A percentile compares a stretch with the other conserved stretches of the same genome.
These are phyloP conservation scores for Leguminivora glycinivorella DNA, from an alignment of 1,140 invertebrate species.

Conservation along the genomic window DNA sequence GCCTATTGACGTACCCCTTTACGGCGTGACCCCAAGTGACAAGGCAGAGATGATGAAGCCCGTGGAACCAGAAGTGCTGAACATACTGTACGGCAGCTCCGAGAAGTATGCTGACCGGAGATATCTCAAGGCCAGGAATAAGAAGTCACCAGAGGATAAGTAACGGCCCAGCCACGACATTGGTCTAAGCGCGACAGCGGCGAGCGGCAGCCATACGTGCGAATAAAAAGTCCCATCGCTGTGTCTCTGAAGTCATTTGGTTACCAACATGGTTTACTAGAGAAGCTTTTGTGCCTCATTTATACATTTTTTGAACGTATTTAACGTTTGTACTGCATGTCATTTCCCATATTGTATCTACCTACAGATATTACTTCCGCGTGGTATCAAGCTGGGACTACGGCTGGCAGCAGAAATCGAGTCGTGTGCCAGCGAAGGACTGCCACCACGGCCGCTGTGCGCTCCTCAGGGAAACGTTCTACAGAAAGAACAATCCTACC, in stretches of 20 bases:
- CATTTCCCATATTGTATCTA: background rate
- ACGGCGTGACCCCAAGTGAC: constrained; percentile 39
- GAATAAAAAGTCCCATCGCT: too few species aligned
- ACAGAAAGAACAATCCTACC: constrained; percentile 63
- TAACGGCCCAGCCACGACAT: too few species aligned
- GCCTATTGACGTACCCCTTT: constrained; percentile 41
- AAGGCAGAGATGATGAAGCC: constrained; percentile 63
- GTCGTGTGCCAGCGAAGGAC: constrained; percentile 45
- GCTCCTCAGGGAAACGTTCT: constrained; percentile 65
- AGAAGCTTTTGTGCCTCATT: too few species aligned
- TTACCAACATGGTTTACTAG: too few species aligned
- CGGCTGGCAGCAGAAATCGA: constrained; percentile 68
- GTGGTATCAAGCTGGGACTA: constrained; percentile 65
- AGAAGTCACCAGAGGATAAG: constrained; percentile 71
- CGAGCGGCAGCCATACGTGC: too few species aligned
- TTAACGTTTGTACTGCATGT: too few species aligned
- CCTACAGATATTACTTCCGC: constrained; percentile 56
- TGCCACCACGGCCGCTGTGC: constrained; percentile 62
- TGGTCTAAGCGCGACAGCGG: too few species aligned
- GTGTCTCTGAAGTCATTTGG: too few species aligned
- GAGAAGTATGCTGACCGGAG: constrained; percentile 56
- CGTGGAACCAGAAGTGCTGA: constrained; percentile 57
- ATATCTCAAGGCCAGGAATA: constrained; percentile 64
- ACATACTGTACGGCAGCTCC: constrained; percentile 58
- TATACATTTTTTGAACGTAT: too few species aligned